These are phyloP conservation scores for Heliconius erato DNA, from an alignment of 2,888 invertebrate genomes.

Conservation along the genomic window DNA sequence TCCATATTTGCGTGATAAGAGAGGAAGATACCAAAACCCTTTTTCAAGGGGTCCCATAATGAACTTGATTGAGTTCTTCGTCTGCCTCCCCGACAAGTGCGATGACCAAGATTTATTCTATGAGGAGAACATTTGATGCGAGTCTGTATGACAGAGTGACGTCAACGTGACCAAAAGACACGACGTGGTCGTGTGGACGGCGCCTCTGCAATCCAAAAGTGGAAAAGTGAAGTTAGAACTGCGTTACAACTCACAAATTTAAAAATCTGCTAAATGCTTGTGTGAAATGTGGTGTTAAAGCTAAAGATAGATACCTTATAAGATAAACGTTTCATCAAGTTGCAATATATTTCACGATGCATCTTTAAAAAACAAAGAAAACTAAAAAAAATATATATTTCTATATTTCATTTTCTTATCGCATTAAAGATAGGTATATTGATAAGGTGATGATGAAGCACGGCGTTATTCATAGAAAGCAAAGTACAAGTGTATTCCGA, in stretches of 20 bases:
- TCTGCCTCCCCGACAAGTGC: constrained; percentile 92
- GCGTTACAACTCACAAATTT: constrained; percentile 26
- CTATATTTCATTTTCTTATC: neutral
- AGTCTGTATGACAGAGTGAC: constrained; percentile 52
- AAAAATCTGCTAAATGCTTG: constrained; percentile 7
- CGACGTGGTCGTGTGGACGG: constrained; percentile 49
- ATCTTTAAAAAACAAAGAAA: neutral
- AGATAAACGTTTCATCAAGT: no score
- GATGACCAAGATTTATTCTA: constrained; percentile 90
- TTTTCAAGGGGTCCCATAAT: constrained; percentile 95
- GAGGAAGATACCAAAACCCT: constrained; percentile 95
- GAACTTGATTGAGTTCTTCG: constrained; percentile 96
- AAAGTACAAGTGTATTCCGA: constrained; percentile 1
- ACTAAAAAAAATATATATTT: neutral
- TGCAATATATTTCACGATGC: no score
- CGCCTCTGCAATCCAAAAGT: constrained; percentile 39
- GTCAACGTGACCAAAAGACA: constrained; percentile 49
- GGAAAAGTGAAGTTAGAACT: constrained; percentile 41
- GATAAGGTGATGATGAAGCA: constrained; percentile 6
- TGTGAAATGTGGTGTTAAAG: neutral
- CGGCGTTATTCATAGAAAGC: neutral
- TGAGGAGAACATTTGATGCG: constrained; percentile 86
- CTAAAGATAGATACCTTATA: neutral
- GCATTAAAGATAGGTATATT: neutral
- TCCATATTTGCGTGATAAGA: constrained; percentile 94